Evolutionary conservation across 2,797 vertebrate species (phyloP).

Genomic region (Myotis daubentonii): DNA sequence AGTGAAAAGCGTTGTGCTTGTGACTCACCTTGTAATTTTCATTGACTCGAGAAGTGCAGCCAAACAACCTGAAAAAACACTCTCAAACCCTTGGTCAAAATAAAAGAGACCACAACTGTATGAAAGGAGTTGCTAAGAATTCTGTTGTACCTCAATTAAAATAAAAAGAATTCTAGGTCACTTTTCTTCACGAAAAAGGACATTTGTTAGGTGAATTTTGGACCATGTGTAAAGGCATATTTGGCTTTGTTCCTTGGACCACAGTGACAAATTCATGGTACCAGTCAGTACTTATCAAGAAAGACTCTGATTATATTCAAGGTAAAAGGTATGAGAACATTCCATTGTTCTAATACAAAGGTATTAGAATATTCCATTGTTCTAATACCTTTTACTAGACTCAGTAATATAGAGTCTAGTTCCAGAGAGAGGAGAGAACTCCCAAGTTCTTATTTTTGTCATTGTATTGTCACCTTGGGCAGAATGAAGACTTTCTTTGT

Average conservation of each 20-base stretch:
- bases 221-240: background rate
- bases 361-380: background rate
- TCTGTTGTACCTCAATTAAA: background rate
- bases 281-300: background rate
- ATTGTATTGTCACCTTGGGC: background rate
- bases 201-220: background rate
- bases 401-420: background rate
- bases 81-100: background rate
- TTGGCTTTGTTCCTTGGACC: background rate
- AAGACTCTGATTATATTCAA: background rate
- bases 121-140: background rate
- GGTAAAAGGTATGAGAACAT: background rate
- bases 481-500: background rate
- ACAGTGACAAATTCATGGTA: background rate
- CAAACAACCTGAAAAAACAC: background rate
- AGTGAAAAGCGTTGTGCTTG: background rate
- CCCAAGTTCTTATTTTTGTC: background rate
- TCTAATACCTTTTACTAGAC: no score
- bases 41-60: background rate
- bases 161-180: background rate
- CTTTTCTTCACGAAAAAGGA: background rate
- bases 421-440: background rate
- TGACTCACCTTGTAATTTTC: constrained; percentile 9
- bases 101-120: background rate
- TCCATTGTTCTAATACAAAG: background rate